Percentiles rank a stretch among this genome's conserved stretches.
These are phyloP conservation scores for Rhabdophis nuchalis DNA, from an alignment of 2,797 vertebrate species.

Conservation along the genomic window DNA sequence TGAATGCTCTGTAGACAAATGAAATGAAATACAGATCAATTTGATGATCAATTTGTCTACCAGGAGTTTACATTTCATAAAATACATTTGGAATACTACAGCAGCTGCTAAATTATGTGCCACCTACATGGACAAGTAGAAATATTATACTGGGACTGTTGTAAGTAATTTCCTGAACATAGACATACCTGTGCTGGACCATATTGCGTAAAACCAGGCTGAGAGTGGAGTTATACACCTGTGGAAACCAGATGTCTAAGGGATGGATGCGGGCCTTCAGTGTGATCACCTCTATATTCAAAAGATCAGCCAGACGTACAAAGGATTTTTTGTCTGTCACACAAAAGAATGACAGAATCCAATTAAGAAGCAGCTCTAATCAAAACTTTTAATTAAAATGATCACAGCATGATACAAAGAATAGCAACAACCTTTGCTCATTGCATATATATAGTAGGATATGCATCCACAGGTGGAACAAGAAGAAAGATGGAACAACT, in stretches of 20 bases:
- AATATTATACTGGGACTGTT: background rate
- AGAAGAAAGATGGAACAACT: background rate
- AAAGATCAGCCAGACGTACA: conserved; percentile 84
- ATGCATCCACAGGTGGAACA: background rate
- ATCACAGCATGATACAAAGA: fast-evolving
- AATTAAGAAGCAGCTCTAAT: too few species aligned
- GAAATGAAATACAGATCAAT: background rate
- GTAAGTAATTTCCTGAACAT: background rate
- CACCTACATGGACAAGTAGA: background rate
- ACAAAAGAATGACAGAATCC: background rate
- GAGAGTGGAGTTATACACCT: conserved; percentile 72
- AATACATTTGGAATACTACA: background rate
- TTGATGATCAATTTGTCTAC: background rate
- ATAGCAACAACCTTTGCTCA: background rate
- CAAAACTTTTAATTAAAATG: background rate
- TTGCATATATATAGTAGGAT: background rate
- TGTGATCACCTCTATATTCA: conserved; percentile 88
- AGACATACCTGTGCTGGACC: conserved; percentile 81
- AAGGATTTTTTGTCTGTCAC: conserved; percentile 83
- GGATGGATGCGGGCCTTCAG: conserved; percentile 81
- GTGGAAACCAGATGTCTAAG: conserved; percentile 68
- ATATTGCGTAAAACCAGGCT: conserved; percentile 75
- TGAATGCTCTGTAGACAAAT: conserved; percentile 75
- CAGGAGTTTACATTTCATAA: background rate
- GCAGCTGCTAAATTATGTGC: background rate